Base-by-base conservation (phyloP, 1,140 invertebrate genomes). In the Bombus vancouverensis region DNA sequence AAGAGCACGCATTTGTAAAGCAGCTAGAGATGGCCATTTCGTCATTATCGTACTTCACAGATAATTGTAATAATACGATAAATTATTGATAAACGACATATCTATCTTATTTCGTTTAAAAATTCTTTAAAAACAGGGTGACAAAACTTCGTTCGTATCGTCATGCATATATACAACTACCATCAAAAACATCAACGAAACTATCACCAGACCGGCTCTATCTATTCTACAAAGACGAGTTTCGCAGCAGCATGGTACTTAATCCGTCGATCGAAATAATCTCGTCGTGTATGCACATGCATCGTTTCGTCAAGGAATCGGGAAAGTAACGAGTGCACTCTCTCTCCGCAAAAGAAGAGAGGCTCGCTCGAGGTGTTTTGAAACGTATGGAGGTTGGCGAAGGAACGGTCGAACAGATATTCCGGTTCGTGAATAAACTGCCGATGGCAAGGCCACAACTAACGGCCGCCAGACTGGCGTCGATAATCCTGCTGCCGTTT, bases 391-490 rank as follows among this genome's bases (percentile, higher is more conserved):
- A 75, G 65, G 39, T 37, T 89, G 83, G 65, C 70, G 87, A 65
- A 86, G 66, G 77, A 81, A 81, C 77, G 28, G n/a, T 44, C 39
- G 73, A 37, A 74, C 78, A 89, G 76, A 89, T 89, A 89, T 87
- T 77, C 87, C 80, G 44, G 68, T 79, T 82, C 65, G 65, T 83
- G 88, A 89, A 89, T 89, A 89, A 89, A 89, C 86, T 86, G 88
- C 88, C 88, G 85, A 87, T 88, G 87, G 88, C 88, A 89, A 88
- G 88, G 66, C 88, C 87, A 77, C 84, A 57, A 89, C 80, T 89
- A 89, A 89, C 71, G 66, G 80, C 87, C 88, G 84, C 88, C 88
- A 89, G 88, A 87, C 87, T 89, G 88, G 88, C 88, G 88, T 89
- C 88, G 76, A 89, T 89, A 89, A 25, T 79, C 85, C 76, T 68